These are phyloP conservation scores for Neoitamus cyanurus DNA, from an alignment of 2,888 invertebrate species.

Conservation along the genomic window DNA sequence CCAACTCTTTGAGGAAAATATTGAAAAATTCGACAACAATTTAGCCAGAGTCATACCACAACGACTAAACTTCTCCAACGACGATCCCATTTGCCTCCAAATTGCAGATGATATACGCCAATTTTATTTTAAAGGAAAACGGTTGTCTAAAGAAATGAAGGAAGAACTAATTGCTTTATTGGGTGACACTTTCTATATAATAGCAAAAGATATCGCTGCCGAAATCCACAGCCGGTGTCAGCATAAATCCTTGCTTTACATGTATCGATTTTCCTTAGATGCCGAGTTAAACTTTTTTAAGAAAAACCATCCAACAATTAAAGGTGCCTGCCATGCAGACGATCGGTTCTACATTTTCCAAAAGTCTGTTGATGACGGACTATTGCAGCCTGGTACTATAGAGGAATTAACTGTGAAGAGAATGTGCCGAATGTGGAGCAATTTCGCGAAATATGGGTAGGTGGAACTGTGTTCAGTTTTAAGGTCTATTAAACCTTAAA, in stretches of 20 bases:
- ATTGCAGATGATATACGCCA: conserved; percentile 58
- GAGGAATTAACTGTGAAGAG: conserved; percentile 64
- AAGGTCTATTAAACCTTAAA: no score
- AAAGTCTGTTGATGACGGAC: conserved; percentile 51
- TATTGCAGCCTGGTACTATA: conserved; percentile 53
- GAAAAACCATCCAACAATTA: conserved; percentile 64
- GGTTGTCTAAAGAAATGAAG: conserved; percentile 63
- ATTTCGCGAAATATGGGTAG: conserved; percentile 72
- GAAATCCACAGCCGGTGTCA: conserved; percentile 59
- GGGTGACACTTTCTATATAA: conserved; percentile 66
- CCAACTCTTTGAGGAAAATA: conserved; percentile 56
- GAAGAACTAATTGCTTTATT: conserved; percentile 67
- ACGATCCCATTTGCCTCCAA: conserved; percentile 54
- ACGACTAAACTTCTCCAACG: conserved; percentile 56
- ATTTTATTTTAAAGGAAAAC: conserved; percentile 67
- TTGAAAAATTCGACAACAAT: conserved; percentile 58
- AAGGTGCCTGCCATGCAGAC: conserved; percentile 72
- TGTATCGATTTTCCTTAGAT: conserved; percentile 71
- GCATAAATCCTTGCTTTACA: conserved; percentile 67
- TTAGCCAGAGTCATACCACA: conserved; percentile 60
- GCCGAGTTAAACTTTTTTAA: conserved; percentile 70
- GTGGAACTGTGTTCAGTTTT: no score
- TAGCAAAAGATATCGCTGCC: conserved; percentile 58
- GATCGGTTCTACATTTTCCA: conserved; percentile 72
- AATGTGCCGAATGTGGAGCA: conserved; percentile 72